Base-by-base conservation (phyloP, 2,888 invertebrate genomes). In the Onthophagus sagittarius region DNA sequence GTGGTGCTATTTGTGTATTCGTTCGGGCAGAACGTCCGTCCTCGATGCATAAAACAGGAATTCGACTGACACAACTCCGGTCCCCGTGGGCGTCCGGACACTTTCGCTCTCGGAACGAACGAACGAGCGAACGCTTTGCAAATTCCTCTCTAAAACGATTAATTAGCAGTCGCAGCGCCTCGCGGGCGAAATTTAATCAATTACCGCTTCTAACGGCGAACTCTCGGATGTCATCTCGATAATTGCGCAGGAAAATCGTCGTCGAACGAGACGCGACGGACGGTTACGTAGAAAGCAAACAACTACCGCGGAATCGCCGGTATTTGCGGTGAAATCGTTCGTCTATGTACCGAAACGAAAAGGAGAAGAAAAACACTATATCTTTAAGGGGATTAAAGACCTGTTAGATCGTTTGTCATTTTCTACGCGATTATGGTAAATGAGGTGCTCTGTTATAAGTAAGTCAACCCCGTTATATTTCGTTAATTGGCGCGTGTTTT, bases 21-120 rank as follows among this genome's bases (percentile, higher is more conserved):
- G 11, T 53, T 53, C 39, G 39, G 39, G 67, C 67, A 23, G 32
- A 67, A 23, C 67, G 67, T 9, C 67, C 31, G 67, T 67, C 67
- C 67, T 67, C 67, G 31, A 67, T 67, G 13, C 67, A 67, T 67
- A 67, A 67, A 32, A 7, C 11, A 53, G 39, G 39, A 53, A 53
- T 53, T 53, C 39, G 11, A 53, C 39, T 53, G 39, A 53, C 39
- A 53, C 39, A 53, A 53, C 39, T 53, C 39, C 11, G 39, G 39
- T 53, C 11, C 39, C 39, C 39, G 39, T 53, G 39, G 39, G 39
- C 39, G 39, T 53, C 11, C 39, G 39, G 39, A 53, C 39, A 53
- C 39, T 53, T 53, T 53, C 39, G 39, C 39, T 53, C 39, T 53
- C 39, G 11, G 39, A 11, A 53, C 39, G 39, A 53, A 53, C 11